phyloP scores from a whole-genome alignment of 2,797 vertebrate genomes.

The Poliocrania exsul region DNA sequence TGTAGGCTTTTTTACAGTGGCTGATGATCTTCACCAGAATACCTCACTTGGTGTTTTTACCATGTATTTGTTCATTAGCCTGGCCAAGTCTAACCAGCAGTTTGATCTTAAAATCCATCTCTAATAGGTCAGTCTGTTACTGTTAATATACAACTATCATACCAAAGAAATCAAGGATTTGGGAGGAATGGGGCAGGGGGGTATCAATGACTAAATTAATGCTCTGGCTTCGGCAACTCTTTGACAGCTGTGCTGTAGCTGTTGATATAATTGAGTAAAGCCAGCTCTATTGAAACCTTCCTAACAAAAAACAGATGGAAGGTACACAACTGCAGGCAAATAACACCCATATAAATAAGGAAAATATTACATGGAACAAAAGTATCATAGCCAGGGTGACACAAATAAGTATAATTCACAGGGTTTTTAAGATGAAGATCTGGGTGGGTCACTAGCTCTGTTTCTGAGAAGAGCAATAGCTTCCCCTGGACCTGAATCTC shows the following conservation, averaged over 20 bases:
- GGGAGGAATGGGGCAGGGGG: not conserved
- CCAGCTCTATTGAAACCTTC: not conserved
- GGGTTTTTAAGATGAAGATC: not conserved
- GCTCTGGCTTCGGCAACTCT: not conserved
- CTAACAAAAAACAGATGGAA: not conserved
- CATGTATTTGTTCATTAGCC: not conserved
- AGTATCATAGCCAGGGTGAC: not conserved
- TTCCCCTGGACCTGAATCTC: not conserved
- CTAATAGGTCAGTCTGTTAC: not conserved
- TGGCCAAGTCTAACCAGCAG: not conserved
- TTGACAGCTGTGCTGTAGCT: not conserved
- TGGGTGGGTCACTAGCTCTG: not conserved
- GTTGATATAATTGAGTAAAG: not conserved
- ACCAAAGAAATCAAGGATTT: not conserved
- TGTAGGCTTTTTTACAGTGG: not conserved
- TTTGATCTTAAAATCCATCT: not conserved
- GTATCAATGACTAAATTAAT: not conserved
- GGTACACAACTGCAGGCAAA: not conserved
- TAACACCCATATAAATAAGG: not conserved
- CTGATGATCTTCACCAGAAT: not conserved
- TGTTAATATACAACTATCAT: not conserved
- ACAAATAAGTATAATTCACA: not conserved
- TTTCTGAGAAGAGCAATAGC: not conserved
- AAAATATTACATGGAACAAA: not conserved
- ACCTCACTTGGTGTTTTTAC: not conserved